Evolutionary conservation across 1,140 invertebrate species (phyloP), one percentile per base, ranked within the genome.

Genomic region (Psix sp.): DNA sequence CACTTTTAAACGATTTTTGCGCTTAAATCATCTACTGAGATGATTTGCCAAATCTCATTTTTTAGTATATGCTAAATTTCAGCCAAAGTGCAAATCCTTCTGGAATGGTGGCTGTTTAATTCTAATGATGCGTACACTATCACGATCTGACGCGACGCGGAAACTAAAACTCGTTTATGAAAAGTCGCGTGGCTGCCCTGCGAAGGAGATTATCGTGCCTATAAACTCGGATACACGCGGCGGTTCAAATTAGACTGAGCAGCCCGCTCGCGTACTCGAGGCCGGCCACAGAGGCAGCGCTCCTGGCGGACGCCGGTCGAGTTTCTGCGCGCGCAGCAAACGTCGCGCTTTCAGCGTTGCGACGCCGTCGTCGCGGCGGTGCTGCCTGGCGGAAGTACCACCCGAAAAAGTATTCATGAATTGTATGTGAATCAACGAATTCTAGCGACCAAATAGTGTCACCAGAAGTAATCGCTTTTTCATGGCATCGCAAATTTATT

Each of bases 231-330:
- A 77, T 80, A 80, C 82, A 82, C 84, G 82, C 84, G 82, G 84
- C 85, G 84, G 85, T 87, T 87, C 84, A 87, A 87, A 87, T 86
- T 87, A 86, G 86, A 87, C 86, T 87, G 86, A 87, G 78, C 82
- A 74, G 81, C 80, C 79, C 78, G 83, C 82, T 83, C 78, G 80
- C 79, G 80, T 71, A 78, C 67, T 75, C 77, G 81, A 86, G 82
- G 80, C 84, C 85, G 86, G 84, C 80, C 79, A 81, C 82, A 84
- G 80, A 78, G 80, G 66, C 82, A 87, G 86, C 84, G 86, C 83
- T 81, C 74, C 80, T 85, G 60, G 80, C 77, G 84, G 85, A 80
- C 74, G 84, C 84, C 85, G 84, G 82, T 78, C 40, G 82, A 86
- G 84, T 73, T 80, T 86, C 77, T 82, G 82, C 82, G 83, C 83